A percentile compares a stretch with the other conserved stretches of the same genome.
These are phyloP conservation scores for Yponomeuta evonymella DNA, from an alignment of 2,888 invertebrate species.

Conservation along the genomic window DNA sequence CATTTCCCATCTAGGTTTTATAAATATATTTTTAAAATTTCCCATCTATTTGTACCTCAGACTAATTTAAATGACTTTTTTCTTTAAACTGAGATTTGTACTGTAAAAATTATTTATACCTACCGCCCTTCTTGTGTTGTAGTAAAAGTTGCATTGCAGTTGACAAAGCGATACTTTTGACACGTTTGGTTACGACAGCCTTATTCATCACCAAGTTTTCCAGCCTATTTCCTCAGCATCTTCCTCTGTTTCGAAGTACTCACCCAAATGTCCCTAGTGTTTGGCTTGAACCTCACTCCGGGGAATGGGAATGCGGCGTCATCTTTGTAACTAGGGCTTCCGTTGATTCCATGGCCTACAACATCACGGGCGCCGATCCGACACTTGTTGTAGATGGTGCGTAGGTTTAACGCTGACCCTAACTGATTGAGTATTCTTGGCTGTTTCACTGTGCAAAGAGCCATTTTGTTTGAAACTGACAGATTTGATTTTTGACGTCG, in stretches of 20 bases:
- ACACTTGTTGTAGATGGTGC: conserved; percentile 41
- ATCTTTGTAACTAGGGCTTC: conserved; percentile 76
- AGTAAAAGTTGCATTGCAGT: too few species aligned
- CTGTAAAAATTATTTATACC: too few species aligned
- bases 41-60: too few species aligned
- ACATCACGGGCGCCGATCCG: conserved; percentile 79
- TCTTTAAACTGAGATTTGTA: too few species aligned
- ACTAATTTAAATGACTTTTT: too few species aligned
- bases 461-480: neutral
- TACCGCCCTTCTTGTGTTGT: too few species aligned
- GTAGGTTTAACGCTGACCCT: conserved; percentile 11
- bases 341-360: conserved; percentile 80
- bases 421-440: neutral
- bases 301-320: conserved; percentile 77
- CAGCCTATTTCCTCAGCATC: too few species aligned
- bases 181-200: too few species aligned
- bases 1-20: too few species aligned
- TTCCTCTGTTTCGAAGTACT: conserved; percentile 24
- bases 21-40: too few species aligned
- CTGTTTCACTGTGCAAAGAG: neutral
- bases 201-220: too few species aligned
- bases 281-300: conserved; percentile 78
- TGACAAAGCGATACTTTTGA: too few species aligned
- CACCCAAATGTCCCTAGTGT: conserved; percentile 75
- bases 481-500: neutral